Evolutionary conservation across 1,140 invertebrate species (phyloP), one percentile per base, ranked within the genome.

Genomic region (Dendrolimus kikuchii): DNA sequence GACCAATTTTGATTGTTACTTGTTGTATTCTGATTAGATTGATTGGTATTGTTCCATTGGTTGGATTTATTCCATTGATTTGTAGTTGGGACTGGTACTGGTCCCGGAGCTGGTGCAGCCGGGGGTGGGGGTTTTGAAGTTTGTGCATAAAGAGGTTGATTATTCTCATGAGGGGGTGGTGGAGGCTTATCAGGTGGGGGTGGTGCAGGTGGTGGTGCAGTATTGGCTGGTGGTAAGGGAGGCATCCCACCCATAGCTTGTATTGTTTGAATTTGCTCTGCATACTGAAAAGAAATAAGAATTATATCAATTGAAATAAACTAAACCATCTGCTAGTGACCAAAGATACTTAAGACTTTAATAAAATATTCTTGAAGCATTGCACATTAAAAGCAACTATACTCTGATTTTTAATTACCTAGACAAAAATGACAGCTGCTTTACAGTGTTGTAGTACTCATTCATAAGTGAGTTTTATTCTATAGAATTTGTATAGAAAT

Each of bases 221-320:
- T 56, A 49, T 71, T 82, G 2, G 57, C 40, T 41, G 71, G 66
- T 38, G 75, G 77, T 49, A 86, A 67, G 6, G 85, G 70, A 37
- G 89, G 89, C 51, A 89, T 73, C 9, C 57, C 57, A 38, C 74
- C 71, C 53, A 77, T 60, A 38, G 60, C 43, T 52, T 75, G 71
- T 51, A 81, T 64, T 37, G 64, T 68, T 70, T 90, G 90, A 86
- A 90, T 86, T 57, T 90, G 89, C 65, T 90, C 86, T 56, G 89
- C 82, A 75, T 91, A 91, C 90, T 91, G 74, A 59, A 89, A 89
- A 51, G 76, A 51, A 39, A 7, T 5, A 67, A 44, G 4, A 44
- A 23, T 23, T 23, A 23, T 23, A 23, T 23, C 23, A 36, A 44
- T 52, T 44, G 38, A 36, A 38, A 23, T 46, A 46, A 6, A 6